Conservation (phyloP, 1,140 invertebrate genomes). For the Drosophila nasuta region DNA sequence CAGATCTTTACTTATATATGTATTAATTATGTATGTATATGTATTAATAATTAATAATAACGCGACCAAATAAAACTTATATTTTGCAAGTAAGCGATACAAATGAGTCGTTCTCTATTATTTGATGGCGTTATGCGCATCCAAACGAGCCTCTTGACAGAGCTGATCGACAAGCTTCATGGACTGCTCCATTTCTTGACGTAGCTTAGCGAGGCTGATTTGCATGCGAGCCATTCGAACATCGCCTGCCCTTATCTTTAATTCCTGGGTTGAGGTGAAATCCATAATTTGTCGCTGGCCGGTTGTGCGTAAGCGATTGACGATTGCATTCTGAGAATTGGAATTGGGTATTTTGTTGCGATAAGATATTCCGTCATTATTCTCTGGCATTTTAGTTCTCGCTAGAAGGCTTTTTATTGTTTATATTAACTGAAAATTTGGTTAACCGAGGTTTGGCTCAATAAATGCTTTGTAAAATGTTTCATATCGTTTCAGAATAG, state of each 20-base stretch:
- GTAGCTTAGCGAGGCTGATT: slow-evolving; percentile 48
- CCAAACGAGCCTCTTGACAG: slow-evolving; percentile 17
- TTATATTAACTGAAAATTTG: slow-evolving; percentile 18
- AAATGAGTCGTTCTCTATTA: background rate
- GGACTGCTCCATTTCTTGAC: slow-evolving; percentile 57
- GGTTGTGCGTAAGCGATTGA: background rate
- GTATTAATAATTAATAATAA: too few relatives aligned
- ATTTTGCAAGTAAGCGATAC: too few relatives aligned
- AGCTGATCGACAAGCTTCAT: slow-evolving; percentile 46
- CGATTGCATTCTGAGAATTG: background rate
- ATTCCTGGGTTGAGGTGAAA: slow-evolving; percentile 53
- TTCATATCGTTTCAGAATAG: slow-evolving; percentile 44
- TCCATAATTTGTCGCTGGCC: slow-evolving; percentile 17
- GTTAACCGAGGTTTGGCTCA: background rate
- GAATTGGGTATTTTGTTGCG: background rate
- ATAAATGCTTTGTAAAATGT: background rate
- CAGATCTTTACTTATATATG: too few relatives aligned
- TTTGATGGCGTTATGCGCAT: slow-evolving; percentile 14
- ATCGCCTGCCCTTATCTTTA: slow-evolving; percentile 61
- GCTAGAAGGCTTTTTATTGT: background rate
- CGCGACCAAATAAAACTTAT: too few relatives aligned
- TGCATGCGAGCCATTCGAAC: slow-evolving; percentile 60
- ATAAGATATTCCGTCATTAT: background rate
- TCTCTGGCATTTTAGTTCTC: slow-evolving; percentile 20
- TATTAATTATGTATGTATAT: too few relatives aligned